Evolutionary conservation across 2,797 vertebrate species (phyloP).

Genomic region (Heterohyrax brucei): DNA sequence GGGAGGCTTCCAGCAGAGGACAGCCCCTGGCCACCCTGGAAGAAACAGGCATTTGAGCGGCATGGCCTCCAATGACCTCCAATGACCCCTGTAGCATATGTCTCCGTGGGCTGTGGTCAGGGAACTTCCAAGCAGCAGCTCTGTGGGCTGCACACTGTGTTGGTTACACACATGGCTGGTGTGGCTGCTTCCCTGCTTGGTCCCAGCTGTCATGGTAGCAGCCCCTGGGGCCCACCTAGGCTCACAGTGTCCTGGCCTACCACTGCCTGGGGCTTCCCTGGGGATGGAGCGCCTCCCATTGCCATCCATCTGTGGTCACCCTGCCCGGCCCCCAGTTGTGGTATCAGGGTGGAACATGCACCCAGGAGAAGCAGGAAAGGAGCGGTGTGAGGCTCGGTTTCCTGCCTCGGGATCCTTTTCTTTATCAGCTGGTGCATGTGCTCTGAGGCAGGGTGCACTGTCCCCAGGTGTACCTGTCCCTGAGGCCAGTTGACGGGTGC

Average conservation of each 20-base stretch:
- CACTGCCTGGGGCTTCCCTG: not conserved
- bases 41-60: not conserved
- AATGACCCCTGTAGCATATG: rapidly evolving
- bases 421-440: not conserved
- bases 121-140: not conserved
- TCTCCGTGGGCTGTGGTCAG: not conserved
- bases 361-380: not conserved
- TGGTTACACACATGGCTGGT: not conserved
- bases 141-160: not conserved
- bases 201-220: not conserved
- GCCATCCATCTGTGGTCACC: not conserved
- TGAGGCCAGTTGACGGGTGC: not conserved
- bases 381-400: not conserved
- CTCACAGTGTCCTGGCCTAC: not conserved
- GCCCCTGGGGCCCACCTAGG: not conserved
- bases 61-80: rapidly evolving
- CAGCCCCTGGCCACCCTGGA: rapidly evolving
- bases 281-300: not conserved
- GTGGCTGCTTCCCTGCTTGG: not conserved
- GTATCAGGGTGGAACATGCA: too few species aligned
- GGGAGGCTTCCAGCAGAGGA: not conserved
- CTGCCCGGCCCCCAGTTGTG: not conserved
- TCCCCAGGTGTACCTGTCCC: too few species aligned
- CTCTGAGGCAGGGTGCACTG: not conserved
- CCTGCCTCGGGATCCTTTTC: not conserved